phyloP scores from a whole-genome alignment of 2,113 vertebrate genomes.

The Australoheros scitulus region DNA sequence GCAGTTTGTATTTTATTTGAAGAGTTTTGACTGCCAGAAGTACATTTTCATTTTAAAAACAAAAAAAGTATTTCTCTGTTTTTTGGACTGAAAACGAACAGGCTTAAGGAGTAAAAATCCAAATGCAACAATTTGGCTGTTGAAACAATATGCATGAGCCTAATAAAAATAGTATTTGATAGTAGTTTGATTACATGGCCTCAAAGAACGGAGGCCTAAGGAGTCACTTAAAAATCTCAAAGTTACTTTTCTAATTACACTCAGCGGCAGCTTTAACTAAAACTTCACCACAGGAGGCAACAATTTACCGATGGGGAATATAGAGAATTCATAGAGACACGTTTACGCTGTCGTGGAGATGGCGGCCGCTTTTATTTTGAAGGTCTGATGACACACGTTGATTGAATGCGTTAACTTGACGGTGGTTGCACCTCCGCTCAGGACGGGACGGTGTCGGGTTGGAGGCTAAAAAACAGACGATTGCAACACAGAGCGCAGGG shows the following conservation, averaged over 20 bases:
- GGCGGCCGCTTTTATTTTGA: neutral
- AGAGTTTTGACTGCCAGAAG: neutral
- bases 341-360: no score
- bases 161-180: neutral
- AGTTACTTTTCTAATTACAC: no score
- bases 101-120: neutral
- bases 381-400: neutral
- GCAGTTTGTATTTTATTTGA: neutral
- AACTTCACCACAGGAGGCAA: no score
- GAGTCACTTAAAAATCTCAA: no score
- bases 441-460: neutral
- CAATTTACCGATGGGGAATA: no score
- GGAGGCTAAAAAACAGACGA: neutral
- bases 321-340: no score
- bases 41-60: neutral
- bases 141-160: neutral
- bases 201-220: no score
- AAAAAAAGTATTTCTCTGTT: no score
- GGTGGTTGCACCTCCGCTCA: neutral
- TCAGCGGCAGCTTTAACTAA: no score
- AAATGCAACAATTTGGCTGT: neutral
- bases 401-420: neutral
- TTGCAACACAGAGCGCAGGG: constrained; percentile 32
- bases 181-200: no score
- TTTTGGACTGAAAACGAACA: neutral